phyloP scores from a whole-genome alignment of 37 sponge, comb jelly and placozoan genomes.

The Diacarnus erythraeanus region DNA sequence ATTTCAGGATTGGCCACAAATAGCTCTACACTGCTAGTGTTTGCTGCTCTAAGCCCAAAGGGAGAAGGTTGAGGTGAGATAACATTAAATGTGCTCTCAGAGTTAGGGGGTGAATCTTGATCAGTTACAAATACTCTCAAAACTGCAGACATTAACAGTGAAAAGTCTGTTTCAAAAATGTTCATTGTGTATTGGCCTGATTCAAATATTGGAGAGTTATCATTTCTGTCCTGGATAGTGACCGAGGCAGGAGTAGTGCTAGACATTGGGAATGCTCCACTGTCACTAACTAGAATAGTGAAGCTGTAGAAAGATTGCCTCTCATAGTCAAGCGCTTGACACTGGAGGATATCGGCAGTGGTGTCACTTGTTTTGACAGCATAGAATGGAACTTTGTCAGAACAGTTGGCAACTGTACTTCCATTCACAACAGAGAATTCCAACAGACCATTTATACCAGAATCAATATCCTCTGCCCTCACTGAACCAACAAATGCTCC shows the following conservation, averaged over 20 bases:
- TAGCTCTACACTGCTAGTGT: slow-evolving; percentile 6
- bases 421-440: slow-evolving; percentile 26
- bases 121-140: slow-evolving; percentile 32
- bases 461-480: slow-evolving; percentile 49
- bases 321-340: slow-evolving; percentile 38
- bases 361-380: slow-evolving; percentile 2
- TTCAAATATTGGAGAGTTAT: slow-evolving; percentile 55
- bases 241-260: slow-evolving; percentile 17
- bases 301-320: slow-evolving; percentile 7
- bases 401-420: slow-evolving; percentile 11
- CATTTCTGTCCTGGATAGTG: slow-evolving; percentile 56
- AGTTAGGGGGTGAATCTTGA: slow-evolving; percentile 57
- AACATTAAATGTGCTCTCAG: slow-evolving; percentile 26
- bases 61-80: slow-evolving; percentile 31
- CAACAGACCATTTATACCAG: slow-evolving; percentile 39
- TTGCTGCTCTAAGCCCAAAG: slow-evolving; percentile 31
- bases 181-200: neutral
- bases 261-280: slow-evolving; percentile 28
- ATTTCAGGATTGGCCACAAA: slow-evolving; percentile 23
- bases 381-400: slow-evolving; percentile 30
- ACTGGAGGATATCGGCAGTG: slow-evolving; percentile 20
- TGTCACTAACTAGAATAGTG: slow-evolving; percentile 34
- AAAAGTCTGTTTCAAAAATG: slow-evolving; percentile 42
- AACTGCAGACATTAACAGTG: slow-evolving; percentile 1
- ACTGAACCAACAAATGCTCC: slow-evolving; percentile 12